Percentiles rank a stretch among this genome's conserved stretches.
These are phyloP conservation scores for Macropus fuliginosus DNA, from an alignment of 2,797 vertebrate genomes.

Conservation along the genomic window DNA sequence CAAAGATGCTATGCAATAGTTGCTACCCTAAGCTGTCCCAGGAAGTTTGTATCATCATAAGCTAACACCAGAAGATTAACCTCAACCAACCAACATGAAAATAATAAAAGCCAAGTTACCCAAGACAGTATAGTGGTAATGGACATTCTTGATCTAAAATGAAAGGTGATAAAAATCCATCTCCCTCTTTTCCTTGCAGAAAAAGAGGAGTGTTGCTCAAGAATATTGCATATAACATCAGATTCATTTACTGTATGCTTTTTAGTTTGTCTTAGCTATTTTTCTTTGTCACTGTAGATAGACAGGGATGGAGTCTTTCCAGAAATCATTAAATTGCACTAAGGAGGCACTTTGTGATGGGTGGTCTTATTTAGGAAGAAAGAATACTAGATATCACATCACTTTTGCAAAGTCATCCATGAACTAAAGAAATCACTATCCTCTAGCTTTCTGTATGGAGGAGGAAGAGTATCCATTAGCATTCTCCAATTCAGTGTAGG, in stretches of 20 bases:
- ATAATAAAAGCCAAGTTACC: not conserved
- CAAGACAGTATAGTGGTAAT: not conserved
- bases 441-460: too few relatives aligned
- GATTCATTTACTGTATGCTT: not conserved
- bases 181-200: not conserved
- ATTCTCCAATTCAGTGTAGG: too few relatives aligned
- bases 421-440: too few relatives aligned
- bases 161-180: not conserved
- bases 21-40: not conserved
- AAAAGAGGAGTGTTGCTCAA: not conserved
- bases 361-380: too few relatives aligned
- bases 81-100: not conserved
- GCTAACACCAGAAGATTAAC: not conserved
- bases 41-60: not conserved
- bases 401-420: too few relatives aligned
- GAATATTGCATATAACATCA: not conserved
- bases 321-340: not conserved
- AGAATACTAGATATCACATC: too few relatives aligned
- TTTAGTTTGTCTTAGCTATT: not conserved
- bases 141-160: not conserved
- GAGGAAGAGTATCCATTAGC: too few relatives aligned
- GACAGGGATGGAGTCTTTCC: not conserved
- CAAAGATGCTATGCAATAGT: not conserved
- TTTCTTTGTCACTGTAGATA: not conserved
- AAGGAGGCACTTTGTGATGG: too few relatives aligned